Percentiles rank a stretch among this genome's conserved stretches.
Conservation (phyloP, 2,888 invertebrate species). For the Lysandra coridon region DNA sequence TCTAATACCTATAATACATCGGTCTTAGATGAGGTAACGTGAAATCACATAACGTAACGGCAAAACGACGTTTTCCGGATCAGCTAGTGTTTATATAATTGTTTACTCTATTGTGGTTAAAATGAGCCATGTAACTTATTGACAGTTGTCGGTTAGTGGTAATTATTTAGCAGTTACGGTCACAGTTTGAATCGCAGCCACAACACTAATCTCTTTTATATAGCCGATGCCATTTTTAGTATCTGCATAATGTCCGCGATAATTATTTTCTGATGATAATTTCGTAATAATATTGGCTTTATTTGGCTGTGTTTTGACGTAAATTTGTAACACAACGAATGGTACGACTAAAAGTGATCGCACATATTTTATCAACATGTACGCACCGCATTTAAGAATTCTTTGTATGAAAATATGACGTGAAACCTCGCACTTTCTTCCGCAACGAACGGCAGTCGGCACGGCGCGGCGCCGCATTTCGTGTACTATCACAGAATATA, state of each 20-base stretch:
- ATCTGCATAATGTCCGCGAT: conserved; percentile 5
- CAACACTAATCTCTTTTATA: conserved; percentile 17
- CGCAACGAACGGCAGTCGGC: too few relatives aligned
- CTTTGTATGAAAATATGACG: too few relatives aligned
- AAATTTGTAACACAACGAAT: neutral
- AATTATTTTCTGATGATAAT: conserved; percentile 11
- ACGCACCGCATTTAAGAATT: too few relatives aligned
- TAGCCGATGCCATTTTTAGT: conserved; percentile 15
- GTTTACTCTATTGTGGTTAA: conserved; percentile 2
- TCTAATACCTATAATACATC: too few relatives aligned
- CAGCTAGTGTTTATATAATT: neutral
- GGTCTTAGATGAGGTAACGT: too few relatives aligned
- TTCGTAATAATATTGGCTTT: neutral
- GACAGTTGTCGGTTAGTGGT: conserved; percentile 16
- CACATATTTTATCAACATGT: too few relatives aligned
- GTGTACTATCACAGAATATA: too few relatives aligned
- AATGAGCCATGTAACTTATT: neutral
- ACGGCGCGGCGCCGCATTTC: too few relatives aligned
- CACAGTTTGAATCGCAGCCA: conserved; percentile 16
- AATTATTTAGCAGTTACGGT: conserved; percentile 4
- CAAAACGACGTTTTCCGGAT: neutral
- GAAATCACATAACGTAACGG: neutral
- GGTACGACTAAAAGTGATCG: too few relatives aligned
- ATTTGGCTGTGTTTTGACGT: neutral
- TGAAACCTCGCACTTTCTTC: too few relatives aligned